These are phyloP conservation scores for Drosophila sp. DNA, from an alignment of 1,140 invertebrate genomes.

Conservation along the genomic window DNA sequence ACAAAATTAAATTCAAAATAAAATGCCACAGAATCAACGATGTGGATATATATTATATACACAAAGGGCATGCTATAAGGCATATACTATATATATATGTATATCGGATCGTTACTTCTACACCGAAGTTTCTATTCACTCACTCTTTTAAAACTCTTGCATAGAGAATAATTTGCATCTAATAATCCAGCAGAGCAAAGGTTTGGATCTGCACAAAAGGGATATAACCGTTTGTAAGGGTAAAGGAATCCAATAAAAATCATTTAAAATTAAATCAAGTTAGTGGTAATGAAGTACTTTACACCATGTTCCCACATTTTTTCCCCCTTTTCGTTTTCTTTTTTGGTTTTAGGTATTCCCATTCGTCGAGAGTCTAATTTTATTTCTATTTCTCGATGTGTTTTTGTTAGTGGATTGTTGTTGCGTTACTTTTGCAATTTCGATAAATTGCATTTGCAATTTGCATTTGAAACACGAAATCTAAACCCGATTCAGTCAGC, in stretches of 20 bases:
- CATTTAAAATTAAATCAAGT: background rate
- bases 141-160: no score
- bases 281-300: conserved; percentile 4
- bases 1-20: conserved; percentile 79
- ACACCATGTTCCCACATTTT: background rate
- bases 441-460: conserved; percentile 70
- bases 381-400: background rate
- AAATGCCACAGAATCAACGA: conserved; percentile 65
- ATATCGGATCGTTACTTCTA: no score
- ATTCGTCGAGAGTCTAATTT: background rate
- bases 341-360: background rate
- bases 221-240: conserved; percentile 24
- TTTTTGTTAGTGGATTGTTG: conserved; percentile 13
- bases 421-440: conserved; percentile 20
- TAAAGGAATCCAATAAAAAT: background rate
- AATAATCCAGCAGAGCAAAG: no score
- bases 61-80: conserved; percentile 33
- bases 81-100: conserved; percentile 13
- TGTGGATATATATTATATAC: conserved; percentile 25
- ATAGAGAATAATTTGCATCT: no score
- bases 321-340: background rate
- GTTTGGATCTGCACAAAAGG: background rate
- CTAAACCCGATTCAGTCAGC: conserved; percentile 49
- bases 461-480: conserved; percentile 65
- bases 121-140: no score